Evolutionary conservation across 2,888 invertebrate genomes (phyloP), one percentile per base, ranked within the genome.

Genomic region (Hirtodrosophila duncani): DNA sequence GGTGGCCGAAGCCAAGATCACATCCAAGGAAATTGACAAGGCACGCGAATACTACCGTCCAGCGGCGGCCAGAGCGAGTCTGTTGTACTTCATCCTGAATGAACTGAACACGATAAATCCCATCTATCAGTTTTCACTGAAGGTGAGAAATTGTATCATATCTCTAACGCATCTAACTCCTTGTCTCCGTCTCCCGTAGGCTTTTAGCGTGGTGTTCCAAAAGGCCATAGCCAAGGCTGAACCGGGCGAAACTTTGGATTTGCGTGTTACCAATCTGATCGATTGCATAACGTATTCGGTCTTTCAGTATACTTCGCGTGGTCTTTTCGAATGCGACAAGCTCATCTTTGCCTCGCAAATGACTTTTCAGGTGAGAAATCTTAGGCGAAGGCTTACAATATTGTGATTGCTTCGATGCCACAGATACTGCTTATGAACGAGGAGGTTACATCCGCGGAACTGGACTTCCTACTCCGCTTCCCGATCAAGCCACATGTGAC

Each of bases 131-230:
- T 98, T 98, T 88, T 98, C 98, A 8, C 88, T 98, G 55, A 98
- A 98, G 91, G 96, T 86, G 13, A 6, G 42, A 3, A 8, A 2
- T n/a, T n/a, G n/a, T n/a, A n/a, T n/a, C 18, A 14, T 6, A 3
- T 20, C 20, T 18, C 21, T 8, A 20, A 6, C 20, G 4, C 4
- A 6, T 20, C 20, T 20, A 7, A 6, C 10, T 9, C 3, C 7
- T 1, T 5, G 0, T 2, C 1, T 18, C 1, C n/a, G 24, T 24
- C n/a, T n/a, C n/a, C n/a, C n/a, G 0, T 42, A 95, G 95, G 97
- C 98, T 1, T 98, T 98, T 87, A 96, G 95, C 86, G 96, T 97
- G n/a, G 98, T 98, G 18, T 98, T 98, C 85, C 96, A 97, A 89
- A 97, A 97, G 83, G 98, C 98, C 10, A 97, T 98, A 81, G 93